Evolutionary conservation across 1,140 invertebrate species (phyloP).

Genomic region (Papilio dardanus): DNA sequence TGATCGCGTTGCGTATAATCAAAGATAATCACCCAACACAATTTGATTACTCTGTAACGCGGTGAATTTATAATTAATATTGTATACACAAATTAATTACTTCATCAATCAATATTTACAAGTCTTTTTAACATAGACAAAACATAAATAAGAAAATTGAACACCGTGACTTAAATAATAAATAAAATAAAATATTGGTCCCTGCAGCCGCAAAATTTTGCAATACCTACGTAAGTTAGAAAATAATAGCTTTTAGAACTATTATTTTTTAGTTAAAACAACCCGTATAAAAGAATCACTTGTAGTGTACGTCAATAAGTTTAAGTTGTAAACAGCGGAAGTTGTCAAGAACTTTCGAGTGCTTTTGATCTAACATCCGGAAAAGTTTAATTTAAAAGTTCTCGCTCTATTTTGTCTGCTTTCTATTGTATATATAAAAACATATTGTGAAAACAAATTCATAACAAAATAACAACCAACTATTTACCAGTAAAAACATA

Average conservation of each 20-base stretch:
- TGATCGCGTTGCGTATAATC: background rate
- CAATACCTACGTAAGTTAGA: background rate
- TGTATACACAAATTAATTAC: background rate
- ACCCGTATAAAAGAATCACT: background rate
- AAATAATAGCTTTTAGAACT: background rate
- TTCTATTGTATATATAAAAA: background rate
- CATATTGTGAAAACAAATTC: background rate
- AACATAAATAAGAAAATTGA: background rate
- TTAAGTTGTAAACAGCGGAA: constrained; percentile 2
- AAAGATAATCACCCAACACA: constrained; percentile 5
- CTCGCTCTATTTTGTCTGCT: background rate
- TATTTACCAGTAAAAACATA: too few species aligned
- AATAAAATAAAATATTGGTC: background rate
- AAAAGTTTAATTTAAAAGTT: constrained; percentile 25
- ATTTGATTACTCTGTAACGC: background rate
- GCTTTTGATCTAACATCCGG: constrained; percentile 6
- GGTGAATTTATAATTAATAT: background rate
- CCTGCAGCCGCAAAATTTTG: too few species aligned
- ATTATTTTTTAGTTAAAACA: too few species aligned
- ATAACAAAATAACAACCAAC: background rate
- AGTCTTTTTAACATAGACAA: too few species aligned
- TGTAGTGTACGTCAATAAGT: background rate
- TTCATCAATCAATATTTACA: background rate
- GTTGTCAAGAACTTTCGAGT: background rate
- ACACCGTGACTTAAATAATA: background rate